Base-by-base conservation (phyloP, 37 sponge, comb jelly and placozoan genomes). In the Eunapius fragilis region DNA sequence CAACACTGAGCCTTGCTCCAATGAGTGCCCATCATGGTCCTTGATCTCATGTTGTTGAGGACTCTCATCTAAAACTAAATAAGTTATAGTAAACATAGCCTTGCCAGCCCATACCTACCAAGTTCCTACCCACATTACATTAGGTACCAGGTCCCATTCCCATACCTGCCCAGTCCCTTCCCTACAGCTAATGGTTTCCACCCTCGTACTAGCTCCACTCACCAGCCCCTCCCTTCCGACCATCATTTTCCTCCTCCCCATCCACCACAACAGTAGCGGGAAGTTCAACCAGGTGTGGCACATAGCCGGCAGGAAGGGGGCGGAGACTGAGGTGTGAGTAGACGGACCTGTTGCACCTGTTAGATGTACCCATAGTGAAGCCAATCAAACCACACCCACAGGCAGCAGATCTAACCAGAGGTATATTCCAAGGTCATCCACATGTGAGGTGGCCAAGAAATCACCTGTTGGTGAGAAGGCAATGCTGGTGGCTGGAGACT, bases 341-440 rank as follows among this genome's bases (percentile, higher is more conserved):
- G 73, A 98, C 69, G 12, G 95, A 91, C 77, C 71, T 81, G 85
- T 98, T 98, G 47, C 90, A 82, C 94, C 94, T 93, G 85, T 45
- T 45, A 4, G 9, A 45, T 45, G 47, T 45, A 45, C 7, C 47
- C 47, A 45, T 11, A 80, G 71, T 33, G 71, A 4, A 14, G 72
- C 26, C 6, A 32, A 26, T 13, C 6, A 80, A n/a, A 80, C 34
- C 67, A 80, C 80, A 50, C 25, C 25, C 23, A 5, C 41, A 3
- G 6, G 6, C 41, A 41, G 41, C 41, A 41, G 6, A 41, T 32
- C 81, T 75, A 34, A 94, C 99, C 99, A 98, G 32, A 98, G 79
- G 75, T 90, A 97, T 38, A 98, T 88, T 0, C 97, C 97, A 9
- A 93, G 82, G 50, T 95, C 93, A 75, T 97, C 97, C 14, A 87